Base-by-base conservation (phyloP, 2,797 vertebrate genomes). In the Pampus argenteus region DNA sequence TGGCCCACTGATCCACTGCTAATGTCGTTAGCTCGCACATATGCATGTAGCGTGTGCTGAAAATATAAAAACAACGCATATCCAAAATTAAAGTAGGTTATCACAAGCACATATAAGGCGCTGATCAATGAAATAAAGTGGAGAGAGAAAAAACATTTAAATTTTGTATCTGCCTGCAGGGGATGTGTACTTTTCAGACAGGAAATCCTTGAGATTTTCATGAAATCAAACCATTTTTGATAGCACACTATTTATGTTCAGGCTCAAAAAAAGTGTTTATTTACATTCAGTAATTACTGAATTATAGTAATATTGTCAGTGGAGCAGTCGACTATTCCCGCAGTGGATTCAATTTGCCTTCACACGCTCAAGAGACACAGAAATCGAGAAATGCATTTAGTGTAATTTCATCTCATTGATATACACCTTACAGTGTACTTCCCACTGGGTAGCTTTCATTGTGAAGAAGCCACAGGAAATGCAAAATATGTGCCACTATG, bases 21-120 rank as follows among this genome's bases (percentile, higher is more conserved):
- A 47, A 61, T 36, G 49, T 40, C 36, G 69, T 22, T 48, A 60
- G 71, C 36, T 26, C 68, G 62, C 8, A 28, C 48, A 15, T 38
- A 44, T 48, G 6, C 9, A 34, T 38, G 6, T 23, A 18, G 8
- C 40, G 23, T 54, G 22, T 23, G 13, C 17, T 20, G 50, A 20
- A 36, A 34, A 47, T 38, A 22, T 20, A 23, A 45, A 36, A 18
- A 61, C 29, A 51, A 22, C n/a, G 52, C 47, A 28, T 14, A 1
- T 22, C 18, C n/a, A 36, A 18, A 18, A 52, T 44, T 23, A 4
- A 14, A 63, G 29, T 11, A 3, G 38, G 36, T 47, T n/a, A 59
- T 23, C 5, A 29, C 8, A 26, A 40, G 57, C n/a, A 23, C 23
- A 45, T 17, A 14, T 3, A 9, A 0, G 2, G 34, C 17, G 5